Percentiles rank a stretch among this genome's conserved stretches.
phyloP scores from a whole-genome alignment of 2,888 invertebrate genomes.

The Heliconius sara region DNA sequence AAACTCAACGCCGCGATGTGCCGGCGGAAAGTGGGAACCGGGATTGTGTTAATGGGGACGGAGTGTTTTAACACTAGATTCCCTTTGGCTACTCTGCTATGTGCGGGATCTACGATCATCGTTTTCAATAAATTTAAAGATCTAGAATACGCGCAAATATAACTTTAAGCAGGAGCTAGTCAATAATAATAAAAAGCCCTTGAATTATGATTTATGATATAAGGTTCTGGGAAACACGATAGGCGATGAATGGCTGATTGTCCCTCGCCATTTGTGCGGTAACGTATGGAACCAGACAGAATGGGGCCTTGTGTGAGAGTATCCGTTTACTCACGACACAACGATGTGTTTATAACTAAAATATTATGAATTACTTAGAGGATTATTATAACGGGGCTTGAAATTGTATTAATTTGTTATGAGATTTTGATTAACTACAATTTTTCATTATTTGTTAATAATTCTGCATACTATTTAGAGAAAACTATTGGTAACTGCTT shows the following conservation, averaged over 20 bases:
- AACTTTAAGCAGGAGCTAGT: not conserved
- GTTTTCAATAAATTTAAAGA: too few species aligned
- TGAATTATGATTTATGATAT: conserved; percentile 19
- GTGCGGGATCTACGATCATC: too few species aligned
- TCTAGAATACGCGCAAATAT: not conserved
- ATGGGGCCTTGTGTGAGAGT: conserved; percentile 33
- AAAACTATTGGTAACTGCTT: not conserved
- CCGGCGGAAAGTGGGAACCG: too few species aligned
- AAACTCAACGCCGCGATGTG: too few species aligned
- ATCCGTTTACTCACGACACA: conserved; percentile 26
- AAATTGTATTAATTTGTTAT: not conserved
- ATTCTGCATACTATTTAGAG: not conserved
- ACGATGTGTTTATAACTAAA: not conserved
- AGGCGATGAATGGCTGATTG: conserved; percentile 35
- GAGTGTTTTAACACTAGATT: too few species aligned
- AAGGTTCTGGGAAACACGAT: conserved; percentile 33
- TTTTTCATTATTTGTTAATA: not conserved
- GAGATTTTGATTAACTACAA: not conserved
- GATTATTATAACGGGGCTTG: not conserved
- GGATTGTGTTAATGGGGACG: too few species aligned
- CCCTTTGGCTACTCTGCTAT: too few species aligned
- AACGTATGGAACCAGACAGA: conserved; percentile 30
- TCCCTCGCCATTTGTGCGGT: conserved; percentile 19
- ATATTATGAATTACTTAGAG: not conserved
- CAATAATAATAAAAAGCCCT: conserved; percentile 19